These are phyloP conservation scores for Melanostoma scalare DNA, from an alignment of 2,888 invertebrate species.

Conservation along the genomic window DNA sequence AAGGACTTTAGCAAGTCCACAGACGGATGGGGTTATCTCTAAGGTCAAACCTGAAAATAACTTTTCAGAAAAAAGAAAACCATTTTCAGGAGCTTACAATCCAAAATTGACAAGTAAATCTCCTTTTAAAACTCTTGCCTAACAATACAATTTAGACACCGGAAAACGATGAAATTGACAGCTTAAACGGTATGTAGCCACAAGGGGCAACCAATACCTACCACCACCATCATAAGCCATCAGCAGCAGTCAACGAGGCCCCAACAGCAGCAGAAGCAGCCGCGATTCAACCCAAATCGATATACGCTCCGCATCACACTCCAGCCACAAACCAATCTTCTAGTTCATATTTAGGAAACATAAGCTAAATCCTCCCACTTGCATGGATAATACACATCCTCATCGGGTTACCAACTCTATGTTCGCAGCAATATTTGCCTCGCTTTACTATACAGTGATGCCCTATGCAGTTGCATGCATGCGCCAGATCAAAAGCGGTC, in stretches of 20 bases:
- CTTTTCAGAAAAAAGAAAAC: too few species aligned
- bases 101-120: conserved; percentile 39
- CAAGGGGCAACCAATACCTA: conserved; percentile 61
- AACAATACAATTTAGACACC: conserved; percentile 80
- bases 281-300: conserved; percentile 14
- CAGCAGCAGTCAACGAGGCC: conserved; percentile 47
- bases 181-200: conserved; percentile 75
- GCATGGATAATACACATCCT: conserved; percentile 72
- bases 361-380: conserved; percentile 67
- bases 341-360: conserved; percentile 69
- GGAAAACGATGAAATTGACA: conserved; percentile 82
- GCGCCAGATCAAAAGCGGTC: conserved; percentile 72
- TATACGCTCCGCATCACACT: neutral
- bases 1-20: too few species aligned
- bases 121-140: conserved; percentile 37
- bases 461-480: conserved; percentile 61
- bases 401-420: conserved; percentile 42
- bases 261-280: conserved; percentile 44
- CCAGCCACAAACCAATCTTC: conserved; percentile 51
- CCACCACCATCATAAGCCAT: conserved; percentile 69
- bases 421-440: conserved; percentile 8
- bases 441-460: conserved; percentile 15
- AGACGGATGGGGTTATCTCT: neutral
- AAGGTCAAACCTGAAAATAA: neutral
- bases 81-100: neutral